These are phyloP conservation scores for Uloborus plumipes DNA, from an alignment of 2,888 invertebrate genomes.

Conservation along the genomic window DNA sequence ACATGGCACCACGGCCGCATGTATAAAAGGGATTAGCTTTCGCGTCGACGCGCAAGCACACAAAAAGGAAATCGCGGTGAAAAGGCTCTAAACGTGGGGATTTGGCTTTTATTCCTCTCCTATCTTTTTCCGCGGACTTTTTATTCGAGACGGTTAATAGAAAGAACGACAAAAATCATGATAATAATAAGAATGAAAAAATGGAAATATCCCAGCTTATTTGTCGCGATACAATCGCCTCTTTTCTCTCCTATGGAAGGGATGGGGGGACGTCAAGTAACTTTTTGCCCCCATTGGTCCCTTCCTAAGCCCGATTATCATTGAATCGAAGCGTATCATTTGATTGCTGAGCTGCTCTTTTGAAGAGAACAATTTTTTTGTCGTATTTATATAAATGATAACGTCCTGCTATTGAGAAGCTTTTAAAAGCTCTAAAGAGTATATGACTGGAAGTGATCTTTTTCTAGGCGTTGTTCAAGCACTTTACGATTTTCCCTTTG, in stretches of 20 bases:
- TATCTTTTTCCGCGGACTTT: slow-evolving; percentile 30
- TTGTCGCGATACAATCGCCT: slow-evolving; percentile 58
- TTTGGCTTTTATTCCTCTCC: slow-evolving; percentile 32
- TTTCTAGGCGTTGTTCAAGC: too few species aligned
- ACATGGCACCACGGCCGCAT: slow-evolving; percentile 63
- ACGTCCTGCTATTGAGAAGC: slow-evolving; percentile 24
- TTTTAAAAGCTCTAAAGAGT: slow-evolving; percentile 6
- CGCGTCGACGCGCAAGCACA: slow-evolving; percentile 55
- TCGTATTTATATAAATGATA: slow-evolving; percentile 41
- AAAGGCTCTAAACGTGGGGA: slow-evolving; percentile 26
- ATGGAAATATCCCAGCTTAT: slow-evolving; percentile 41
- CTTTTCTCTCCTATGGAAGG: slow-evolving; percentile 12
- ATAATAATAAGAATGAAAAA: slow-evolving; percentile 8
- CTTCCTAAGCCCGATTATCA: slow-evolving; percentile 44
- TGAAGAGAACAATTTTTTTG: slow-evolving; percentile 27
- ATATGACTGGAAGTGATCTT: too few species aligned
- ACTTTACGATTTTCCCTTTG: too few species aligned
- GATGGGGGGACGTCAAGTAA: slow-evolving; percentile 23
- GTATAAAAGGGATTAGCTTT: slow-evolving; percentile 59
- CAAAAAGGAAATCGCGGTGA: slow-evolving; percentile 49
- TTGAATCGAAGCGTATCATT: slow-evolving; percentile 58
- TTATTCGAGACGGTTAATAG: slow-evolving; percentile 34
- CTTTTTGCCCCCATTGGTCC: slow-evolving; percentile 1
- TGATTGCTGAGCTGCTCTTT: slow-evolving; percentile 45
- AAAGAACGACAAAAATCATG: slow-evolving; percentile 15